phyloP scores from a whole-genome alignment of 2,888 invertebrate species.

The Acanthosepion esculentum region DNA sequence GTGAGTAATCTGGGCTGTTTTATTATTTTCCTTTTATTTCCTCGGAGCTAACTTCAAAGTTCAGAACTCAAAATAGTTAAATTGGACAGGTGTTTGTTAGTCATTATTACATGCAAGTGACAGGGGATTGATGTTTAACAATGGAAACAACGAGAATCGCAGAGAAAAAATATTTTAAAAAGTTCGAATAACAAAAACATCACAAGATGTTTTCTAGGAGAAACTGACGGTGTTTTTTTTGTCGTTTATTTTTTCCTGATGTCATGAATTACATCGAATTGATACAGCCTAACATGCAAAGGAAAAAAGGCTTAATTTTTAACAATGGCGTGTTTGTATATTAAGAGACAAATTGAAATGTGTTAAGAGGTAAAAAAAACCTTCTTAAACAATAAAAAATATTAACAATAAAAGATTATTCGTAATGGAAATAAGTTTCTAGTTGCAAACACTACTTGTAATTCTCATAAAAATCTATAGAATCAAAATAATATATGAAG shows the following conservation, averaged over 20 bases:
- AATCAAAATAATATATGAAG: too few species aligned
- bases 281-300: not conserved
- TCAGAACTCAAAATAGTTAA: not conserved
- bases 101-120: not conserved
- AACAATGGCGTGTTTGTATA: too few species aligned
- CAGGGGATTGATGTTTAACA: not conserved
- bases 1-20: not conserved
- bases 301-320: too few species aligned
- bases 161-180: not conserved
- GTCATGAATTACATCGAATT: not conserved
- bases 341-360: too few species aligned
- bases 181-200: not conserved
- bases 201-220: not conserved
- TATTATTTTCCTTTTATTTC: not conserved
- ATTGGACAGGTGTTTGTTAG: not conserved
- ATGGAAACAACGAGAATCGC: not conserved
- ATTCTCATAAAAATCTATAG: too few species aligned
- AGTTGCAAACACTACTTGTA: too few species aligned
- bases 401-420: too few species aligned
- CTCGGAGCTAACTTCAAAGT: not conserved
- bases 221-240: not conserved
- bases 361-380: too few species aligned
- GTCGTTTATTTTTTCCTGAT: not conserved
- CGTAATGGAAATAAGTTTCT: too few species aligned
- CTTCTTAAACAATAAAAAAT: too few species aligned